phyloP scores from a whole-genome alignment of 2,888 invertebrate genomes.

The Seira sanloemensis region DNA sequence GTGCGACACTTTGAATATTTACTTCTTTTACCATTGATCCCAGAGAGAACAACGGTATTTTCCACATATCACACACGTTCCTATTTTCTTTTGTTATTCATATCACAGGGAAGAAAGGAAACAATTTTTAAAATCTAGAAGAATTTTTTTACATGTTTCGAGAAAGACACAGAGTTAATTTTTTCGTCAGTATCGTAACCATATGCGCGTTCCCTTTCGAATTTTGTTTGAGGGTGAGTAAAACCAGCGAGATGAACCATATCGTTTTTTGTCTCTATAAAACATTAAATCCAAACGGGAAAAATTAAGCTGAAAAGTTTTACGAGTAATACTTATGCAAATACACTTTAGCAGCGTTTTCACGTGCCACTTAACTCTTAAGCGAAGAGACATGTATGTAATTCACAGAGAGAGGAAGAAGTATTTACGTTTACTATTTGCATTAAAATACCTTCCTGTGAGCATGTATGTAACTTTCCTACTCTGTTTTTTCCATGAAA shows the following conservation, averaged over 20 bases:
- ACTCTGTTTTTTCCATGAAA: background rate
- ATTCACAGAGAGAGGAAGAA: background rate
- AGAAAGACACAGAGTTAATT: constrained; percentile 29
- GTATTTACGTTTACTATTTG: background rate
- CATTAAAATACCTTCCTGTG: background rate
- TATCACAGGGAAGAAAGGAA: constrained; percentile 19
- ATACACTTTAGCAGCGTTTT: constrained; percentile 23
- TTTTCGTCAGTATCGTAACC: constrained; percentile 18
- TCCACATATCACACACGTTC: background rate
- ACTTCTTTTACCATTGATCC: constrained; percentile 33
- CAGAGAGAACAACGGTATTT: background rate
- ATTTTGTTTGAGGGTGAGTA: background rate
- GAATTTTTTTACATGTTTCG: constrained; percentile 15
- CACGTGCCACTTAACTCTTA: constrained; percentile 7
- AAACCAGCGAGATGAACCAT: constrained; percentile 30
- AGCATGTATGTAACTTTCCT: no score
- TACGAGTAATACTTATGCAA: constrained; percentile 20
- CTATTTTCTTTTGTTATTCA: background rate
- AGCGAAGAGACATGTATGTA: background rate
- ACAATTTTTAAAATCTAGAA: constrained; percentile 5
- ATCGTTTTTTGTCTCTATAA: background rate
- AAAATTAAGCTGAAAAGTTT: constrained; percentile 3
- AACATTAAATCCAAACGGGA: background rate
- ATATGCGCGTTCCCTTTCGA: constrained; percentile 2
- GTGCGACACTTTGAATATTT: constrained; percentile 36